These are phyloP conservation scores for Drosophila orosa DNA, from an alignment of 1,140 invertebrate species.

Conservation along the genomic window DNA sequence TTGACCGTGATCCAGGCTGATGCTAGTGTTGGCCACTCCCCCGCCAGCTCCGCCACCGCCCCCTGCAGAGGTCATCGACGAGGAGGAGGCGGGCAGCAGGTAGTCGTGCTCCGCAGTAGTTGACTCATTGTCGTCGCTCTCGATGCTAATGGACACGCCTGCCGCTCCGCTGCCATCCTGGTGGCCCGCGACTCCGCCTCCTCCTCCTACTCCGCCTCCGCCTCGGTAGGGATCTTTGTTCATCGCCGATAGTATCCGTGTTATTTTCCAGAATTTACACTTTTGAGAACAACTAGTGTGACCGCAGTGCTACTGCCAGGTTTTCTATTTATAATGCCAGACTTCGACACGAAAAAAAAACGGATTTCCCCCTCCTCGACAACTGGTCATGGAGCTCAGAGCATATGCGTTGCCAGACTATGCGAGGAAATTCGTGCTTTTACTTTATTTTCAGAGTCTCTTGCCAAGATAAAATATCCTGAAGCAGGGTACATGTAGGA, in stretches of 20 bases:
- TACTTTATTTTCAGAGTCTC: not conserved
- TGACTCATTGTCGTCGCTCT: constrained; percentile 77
- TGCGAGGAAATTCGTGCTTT: not conserved
- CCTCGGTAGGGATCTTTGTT: constrained; percentile 56
- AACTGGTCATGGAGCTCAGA: not conserved
- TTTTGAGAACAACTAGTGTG: constrained; percentile 11
- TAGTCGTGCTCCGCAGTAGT: constrained; percentile 69
- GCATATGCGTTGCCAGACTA: not conserved
- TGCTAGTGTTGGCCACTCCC: constrained; percentile 30
- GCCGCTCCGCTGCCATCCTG: constrained; percentile 12
- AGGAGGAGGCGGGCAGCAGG: constrained; percentile 50
- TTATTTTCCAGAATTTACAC: constrained; percentile 15
- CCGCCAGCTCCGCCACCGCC: constrained; percentile 8
- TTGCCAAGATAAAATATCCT: not conserved
- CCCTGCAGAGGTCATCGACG: constrained; percentile 35
- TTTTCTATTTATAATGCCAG: not conserved
- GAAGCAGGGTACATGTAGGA: no score
- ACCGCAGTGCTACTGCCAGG: not conserved
- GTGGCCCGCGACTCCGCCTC: constrained; percentile 21
- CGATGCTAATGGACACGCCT: constrained; percentile 61
- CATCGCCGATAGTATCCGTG: constrained; percentile 30
- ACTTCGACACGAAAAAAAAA: not conserved
- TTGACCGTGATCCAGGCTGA: constrained; percentile 44
- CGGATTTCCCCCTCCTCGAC: not conserved
- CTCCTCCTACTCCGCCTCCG: constrained; percentile 39